Percentiles rank a stretch among this genome's conserved stretches.
phyloP scores from a whole-genome alignment of 2,113 vertebrate species.

The Cynopterus brachyotis region DNA sequence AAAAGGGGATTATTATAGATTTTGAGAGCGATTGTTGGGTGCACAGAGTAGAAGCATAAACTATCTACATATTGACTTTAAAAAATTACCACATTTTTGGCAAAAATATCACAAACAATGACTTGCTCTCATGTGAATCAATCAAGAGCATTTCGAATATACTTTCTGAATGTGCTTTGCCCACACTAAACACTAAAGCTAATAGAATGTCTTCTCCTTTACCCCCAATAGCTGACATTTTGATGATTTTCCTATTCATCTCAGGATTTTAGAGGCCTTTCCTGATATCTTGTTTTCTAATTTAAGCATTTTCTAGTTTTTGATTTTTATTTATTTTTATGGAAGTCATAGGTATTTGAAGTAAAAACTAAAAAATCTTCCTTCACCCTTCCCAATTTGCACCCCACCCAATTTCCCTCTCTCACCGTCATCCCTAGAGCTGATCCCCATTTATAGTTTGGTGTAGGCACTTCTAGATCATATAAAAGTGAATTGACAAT shows the following conservation, averaged over 20 bases:
- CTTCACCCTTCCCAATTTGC: neutral
- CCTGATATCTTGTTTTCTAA: neutral
- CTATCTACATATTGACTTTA: neutral
- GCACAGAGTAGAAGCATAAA: neutral
- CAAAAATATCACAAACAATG: neutral
- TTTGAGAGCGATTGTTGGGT: neutral
- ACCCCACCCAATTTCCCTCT: neutral
- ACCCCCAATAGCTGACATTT: neutral
- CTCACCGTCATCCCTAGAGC: neutral
- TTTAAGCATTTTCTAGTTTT: neutral
- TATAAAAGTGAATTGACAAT: neutral
- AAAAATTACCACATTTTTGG: neutral
- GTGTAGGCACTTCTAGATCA: neutral
- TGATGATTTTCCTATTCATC: neutral
- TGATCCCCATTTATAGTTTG: neutral
- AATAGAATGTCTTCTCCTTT: fast-evolving
- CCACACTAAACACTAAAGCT: neutral
- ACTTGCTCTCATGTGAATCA: fast-evolving
- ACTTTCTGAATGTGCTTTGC: neutral
- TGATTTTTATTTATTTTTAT: neutral
- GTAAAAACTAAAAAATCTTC: neutral
- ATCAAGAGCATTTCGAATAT: neutral
- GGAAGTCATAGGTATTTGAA: neutral
- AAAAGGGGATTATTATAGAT: neutral
- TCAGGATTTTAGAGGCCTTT: neutral